These are phyloP conservation scores for Phataginus tetradactyla DNA, from an alignment of 2,797 vertebrate species.

Conservation along the genomic window DNA sequence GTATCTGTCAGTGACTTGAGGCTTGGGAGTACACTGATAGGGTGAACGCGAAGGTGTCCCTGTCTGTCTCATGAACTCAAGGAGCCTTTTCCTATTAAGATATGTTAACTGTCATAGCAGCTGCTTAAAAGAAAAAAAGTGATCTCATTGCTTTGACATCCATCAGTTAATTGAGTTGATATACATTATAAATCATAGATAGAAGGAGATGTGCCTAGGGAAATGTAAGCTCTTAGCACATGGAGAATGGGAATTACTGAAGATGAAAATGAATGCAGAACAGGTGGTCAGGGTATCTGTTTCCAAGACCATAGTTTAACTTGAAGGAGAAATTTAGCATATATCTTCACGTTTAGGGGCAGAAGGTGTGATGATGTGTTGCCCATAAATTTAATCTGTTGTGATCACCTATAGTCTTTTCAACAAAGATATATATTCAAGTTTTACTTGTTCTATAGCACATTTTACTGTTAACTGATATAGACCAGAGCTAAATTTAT, in stretches of 20 bases:
- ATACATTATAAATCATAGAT: not conserved
- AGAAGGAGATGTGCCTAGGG: not conserved
- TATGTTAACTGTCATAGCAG: not conserved
- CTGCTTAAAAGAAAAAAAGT: conserved; percentile 50
- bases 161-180: conserved; percentile 44
- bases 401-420: not conserved
- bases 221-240: not conserved
- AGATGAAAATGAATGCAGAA: not conserved
- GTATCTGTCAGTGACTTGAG: conserved; percentile 53
- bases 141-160: conserved; percentile 45
- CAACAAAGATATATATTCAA: not conserved
- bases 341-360: not conserved
- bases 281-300: not conserved
- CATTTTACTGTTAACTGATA: not conserved
- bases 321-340: not conserved
- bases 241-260: not conserved
- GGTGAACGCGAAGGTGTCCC: not conserved
- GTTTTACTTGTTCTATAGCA: not conserved
- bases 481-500: not conserved
- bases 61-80: not conserved
- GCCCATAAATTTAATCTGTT: not conserved
- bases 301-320: not conserved
- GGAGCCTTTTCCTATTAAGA: conserved; percentile 28
- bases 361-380: not conserved
- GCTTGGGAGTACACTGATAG: conserved; percentile 36